These are phyloP conservation scores for Sarcophaga rosellei DNA, from an alignment of 2,888 invertebrate species.

Conservation along the genomic window DNA sequence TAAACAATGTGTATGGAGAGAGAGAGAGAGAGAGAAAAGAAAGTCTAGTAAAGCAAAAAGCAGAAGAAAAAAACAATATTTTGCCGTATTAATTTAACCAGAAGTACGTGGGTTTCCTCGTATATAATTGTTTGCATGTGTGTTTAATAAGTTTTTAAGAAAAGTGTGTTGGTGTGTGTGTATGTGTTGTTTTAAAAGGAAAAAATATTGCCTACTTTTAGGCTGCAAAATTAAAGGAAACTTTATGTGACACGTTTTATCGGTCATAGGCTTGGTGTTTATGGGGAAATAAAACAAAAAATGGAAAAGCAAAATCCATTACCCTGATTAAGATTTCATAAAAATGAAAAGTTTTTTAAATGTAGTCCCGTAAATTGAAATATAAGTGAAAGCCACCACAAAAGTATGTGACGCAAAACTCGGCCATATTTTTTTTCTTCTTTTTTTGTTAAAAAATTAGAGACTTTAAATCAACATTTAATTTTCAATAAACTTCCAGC, in stretches of 20 bases:
- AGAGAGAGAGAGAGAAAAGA: too few species aligned
- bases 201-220: slow-evolving; percentile 28
- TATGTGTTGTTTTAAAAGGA: neutral
- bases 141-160: too few species aligned
- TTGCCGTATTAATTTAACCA: slow-evolving; percentile 9
- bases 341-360: neutral
- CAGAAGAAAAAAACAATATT: neutral
- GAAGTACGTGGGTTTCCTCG: neutral
- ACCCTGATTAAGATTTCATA: neutral
- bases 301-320: neutral
- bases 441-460: too few species aligned
- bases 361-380: too few species aligned
- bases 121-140: neutral
- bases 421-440: too few species aligned
- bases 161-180: too few species aligned
- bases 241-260: slow-evolving; percentile 14
- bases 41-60: too few species aligned
- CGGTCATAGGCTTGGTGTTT: neutral
- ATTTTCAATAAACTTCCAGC: too few species aligned
- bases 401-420: too few species aligned
- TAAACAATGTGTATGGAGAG: neutral
- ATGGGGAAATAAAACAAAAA: too few species aligned
- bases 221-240: neutral
- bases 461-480: too few species aligned
- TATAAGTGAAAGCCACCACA: too few species aligned